phyloP scores from a whole-genome alignment of 2,888 invertebrate genomes.

The Boloria selene region DNA sequence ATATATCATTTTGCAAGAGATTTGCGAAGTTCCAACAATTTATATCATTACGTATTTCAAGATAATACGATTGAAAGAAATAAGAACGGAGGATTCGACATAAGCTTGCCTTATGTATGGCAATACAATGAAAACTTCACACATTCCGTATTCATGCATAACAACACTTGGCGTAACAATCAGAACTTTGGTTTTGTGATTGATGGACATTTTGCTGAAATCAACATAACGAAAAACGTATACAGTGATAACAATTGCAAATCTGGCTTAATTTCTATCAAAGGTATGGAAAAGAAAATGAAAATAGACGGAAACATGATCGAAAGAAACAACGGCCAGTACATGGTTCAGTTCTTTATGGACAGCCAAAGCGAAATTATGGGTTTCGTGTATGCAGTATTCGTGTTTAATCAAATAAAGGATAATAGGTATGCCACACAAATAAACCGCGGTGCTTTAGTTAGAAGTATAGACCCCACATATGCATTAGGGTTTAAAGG shows the following conservation, averaged over 20 bases:
- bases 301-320: slow-evolving; percentile 91
- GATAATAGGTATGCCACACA: slow-evolving; percentile 82
- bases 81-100: slow-evolving; percentile 91
- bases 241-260: slow-evolving; percentile 94
- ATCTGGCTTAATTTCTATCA: slow-evolving; percentile 88
- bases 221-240: slow-evolving; percentile 92
- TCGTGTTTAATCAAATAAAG: slow-evolving; percentile 89
- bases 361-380: slow-evolving; percentile 97
- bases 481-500: slow-evolving; percentile 96
- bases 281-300: slow-evolving; percentile 98
- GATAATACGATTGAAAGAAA: slow-evolving; percentile 94
- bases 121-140: slow-evolving; percentile 97
- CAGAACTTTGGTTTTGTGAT: slow-evolving; percentile 91
- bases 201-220: slow-evolving; percentile 96
- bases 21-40: slow-evolving; percentile 96
- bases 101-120: slow-evolving; percentile 96
- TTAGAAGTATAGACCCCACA: slow-evolving; percentile 83
- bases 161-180: slow-evolving; percentile 94
- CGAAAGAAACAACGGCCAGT: slow-evolving; percentile 89
- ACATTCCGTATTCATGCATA: slow-evolving; percentile 93
- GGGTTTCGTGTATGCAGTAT: slow-evolving; percentile 90
- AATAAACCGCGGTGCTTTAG: slow-evolving; percentile 61
- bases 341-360: slow-evolving; percentile 92
- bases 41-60: slow-evolving; percentile 96
- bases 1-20: slow-evolving; percentile 95